A percentile compares a stretch with the other conserved stretches of the same genome.
Evolutionary conservation across 2,797 vertebrate species (phyloP).

Genomic region (Petrocephalus schoutedeni): DNA sequence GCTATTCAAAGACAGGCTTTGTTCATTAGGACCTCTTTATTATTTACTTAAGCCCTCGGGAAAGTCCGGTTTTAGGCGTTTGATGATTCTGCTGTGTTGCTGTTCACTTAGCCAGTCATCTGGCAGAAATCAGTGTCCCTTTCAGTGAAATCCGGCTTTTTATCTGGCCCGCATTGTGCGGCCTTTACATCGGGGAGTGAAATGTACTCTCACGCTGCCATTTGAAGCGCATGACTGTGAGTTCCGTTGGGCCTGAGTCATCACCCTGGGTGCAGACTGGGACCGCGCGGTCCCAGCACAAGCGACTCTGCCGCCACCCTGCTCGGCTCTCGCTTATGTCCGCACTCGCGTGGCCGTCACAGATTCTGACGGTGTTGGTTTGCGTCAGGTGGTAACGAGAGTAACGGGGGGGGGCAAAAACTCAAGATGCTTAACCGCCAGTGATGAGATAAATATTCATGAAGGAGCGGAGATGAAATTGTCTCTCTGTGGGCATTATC

Average conservation of each 20-base stretch:
- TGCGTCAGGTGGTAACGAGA: background rate
- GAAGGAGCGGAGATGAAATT: slow-evolving; percentile 39
- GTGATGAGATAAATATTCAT: slow-evolving; percentile 39
- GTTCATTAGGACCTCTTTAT: background rate
- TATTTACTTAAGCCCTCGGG: background rate
- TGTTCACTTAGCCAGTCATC: background rate
- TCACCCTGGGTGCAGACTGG: too few species aligned
- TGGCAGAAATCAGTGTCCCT: background rate
- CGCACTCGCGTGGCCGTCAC: background rate
- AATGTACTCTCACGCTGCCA: background rate
- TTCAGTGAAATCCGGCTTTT: background rate
- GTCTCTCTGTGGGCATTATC: slow-evolving; percentile 26
- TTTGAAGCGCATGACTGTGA: background rate
- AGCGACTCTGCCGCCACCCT: too few species aligned
- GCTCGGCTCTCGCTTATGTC: background rate
- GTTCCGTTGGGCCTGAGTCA: background rate
- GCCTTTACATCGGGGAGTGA: slow-evolving; percentile 5
- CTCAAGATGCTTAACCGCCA: background rate
- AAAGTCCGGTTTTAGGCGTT: background rate
- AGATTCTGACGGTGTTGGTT: background rate
- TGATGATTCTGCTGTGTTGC: background rate
- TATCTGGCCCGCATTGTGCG: background rate
- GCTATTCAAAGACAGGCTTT: background rate
- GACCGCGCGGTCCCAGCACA: too few species aligned
- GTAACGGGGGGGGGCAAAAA: slow-evolving; percentile 16